These are phyloP conservation scores for Zygogramma bicolorata DNA, from an alignment of 2,888 invertebrate genomes.

Conservation along the genomic window DNA sequence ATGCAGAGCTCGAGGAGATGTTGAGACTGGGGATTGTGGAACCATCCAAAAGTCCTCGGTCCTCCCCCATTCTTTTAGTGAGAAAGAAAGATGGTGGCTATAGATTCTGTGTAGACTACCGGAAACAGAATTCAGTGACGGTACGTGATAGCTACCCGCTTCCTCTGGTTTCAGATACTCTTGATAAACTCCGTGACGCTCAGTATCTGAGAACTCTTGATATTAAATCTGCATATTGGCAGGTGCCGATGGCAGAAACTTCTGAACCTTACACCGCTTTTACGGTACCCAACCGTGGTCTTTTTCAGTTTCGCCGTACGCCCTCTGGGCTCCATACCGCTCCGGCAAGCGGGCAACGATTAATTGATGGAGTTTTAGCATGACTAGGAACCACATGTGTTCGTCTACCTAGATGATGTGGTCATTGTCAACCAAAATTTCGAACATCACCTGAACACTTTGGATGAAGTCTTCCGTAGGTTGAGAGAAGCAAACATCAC, in stretches of 20 bases:
- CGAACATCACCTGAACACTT: conserved; percentile 37
- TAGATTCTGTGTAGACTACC: conserved; percentile 21
- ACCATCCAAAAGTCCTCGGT: conserved; percentile 52
- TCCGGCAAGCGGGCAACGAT: conserved; percentile 49
- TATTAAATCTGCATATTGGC: conserved; percentile 36
- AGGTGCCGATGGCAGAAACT: conserved; percentile 25
- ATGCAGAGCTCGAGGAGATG: conserved; percentile 57
- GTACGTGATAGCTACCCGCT: conserved; percentile 51
- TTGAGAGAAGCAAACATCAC: conserved; percentile 46
- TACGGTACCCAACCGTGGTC: conserved; percentile 22
- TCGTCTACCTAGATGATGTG: conserved; percentile 52
- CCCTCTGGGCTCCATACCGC: conserved; percentile 50
- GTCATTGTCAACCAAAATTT: conserved; percentile 46
- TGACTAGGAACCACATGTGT: conserved; percentile 46
- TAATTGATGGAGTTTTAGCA: conserved; percentile 46
- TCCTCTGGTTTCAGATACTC: conserved; percentile 47
- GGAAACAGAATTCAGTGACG: conserved; percentile 48
- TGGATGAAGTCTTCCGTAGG: conserved; percentile 45
- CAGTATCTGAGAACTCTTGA: conserved; percentile 32
- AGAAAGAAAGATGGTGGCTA: conserved; percentile 18
- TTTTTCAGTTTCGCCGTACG: conserved; percentile 39
- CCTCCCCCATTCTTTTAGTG: conserved; percentile 53
- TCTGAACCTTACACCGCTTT: conserved; percentile 22
- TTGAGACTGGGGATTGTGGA: conserved; percentile 53
- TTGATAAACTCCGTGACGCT: conserved; percentile 51